Conservation (phyloP, 2,113 vertebrate genomes). For the Syrrhaptes paradoxus region DNA sequence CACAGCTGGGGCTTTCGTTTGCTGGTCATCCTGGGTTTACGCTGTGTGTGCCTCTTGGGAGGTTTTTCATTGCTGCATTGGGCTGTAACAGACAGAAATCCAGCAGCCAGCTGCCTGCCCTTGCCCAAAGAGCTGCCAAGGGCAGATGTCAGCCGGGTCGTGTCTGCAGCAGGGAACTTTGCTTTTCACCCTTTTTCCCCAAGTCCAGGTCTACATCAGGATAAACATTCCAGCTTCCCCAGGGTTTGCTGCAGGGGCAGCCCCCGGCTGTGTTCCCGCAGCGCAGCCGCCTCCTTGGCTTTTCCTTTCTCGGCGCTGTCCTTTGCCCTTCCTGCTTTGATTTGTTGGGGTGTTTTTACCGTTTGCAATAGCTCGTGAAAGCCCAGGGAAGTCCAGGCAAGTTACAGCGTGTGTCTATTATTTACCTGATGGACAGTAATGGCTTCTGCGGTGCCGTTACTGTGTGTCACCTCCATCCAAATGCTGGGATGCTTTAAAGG, state of each 20-base stretch:
- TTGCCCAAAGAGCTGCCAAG: neutral
- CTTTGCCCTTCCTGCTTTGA: neutral
- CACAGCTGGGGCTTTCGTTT: fast-evolving
- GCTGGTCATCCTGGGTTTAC: fast-evolving
- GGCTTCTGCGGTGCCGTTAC: conserved; percentile 16
- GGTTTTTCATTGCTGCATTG: neutral
- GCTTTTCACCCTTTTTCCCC: neutral
- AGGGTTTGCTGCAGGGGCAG: neutral
- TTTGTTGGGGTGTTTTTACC: neutral
- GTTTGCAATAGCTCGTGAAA: neutral
- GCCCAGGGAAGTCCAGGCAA: neutral
- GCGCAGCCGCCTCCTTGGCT: neutral
- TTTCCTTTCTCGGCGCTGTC: neutral
- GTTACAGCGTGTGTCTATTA: neutral
- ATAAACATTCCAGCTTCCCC: fast-evolving
- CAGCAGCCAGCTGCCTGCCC: neutral
- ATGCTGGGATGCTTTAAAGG: neutral
- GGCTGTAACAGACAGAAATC: neutral
- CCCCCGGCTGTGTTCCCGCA: neutral
- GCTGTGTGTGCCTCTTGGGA: neutral
- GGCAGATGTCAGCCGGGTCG: neutral
- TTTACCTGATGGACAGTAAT: conserved; percentile 52
- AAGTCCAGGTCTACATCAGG: neutral
- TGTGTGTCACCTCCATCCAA: conserved; percentile 20
- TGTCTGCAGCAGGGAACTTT: neutral